Base-by-base conservation (phyloP, 2,797 vertebrate species). In the Amphiprion clarkii region DNA sequence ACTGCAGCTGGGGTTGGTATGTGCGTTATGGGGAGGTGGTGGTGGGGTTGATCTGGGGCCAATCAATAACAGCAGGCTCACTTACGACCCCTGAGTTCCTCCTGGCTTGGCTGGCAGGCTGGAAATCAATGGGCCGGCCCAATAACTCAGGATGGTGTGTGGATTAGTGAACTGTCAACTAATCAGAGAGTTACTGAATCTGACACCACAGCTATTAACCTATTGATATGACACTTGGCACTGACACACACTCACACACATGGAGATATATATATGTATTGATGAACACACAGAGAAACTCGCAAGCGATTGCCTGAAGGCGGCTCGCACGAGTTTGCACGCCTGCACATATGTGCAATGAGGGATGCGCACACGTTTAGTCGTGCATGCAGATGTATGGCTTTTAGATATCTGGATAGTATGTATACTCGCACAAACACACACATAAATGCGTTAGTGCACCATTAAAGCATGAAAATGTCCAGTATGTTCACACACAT, bases 101-200 rank as follows among this genome's bases (percentile, higher is more conserved):
- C 83, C 69, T 74, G 87, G 91, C 89, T 85, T 68, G 86, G 87
- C 89, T 76, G 79, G 74, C 86, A 87, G 86, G 88, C 85, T 90
- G 87, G 91, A 95, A 95, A 96, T 96, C 95, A 94, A 96, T 95
- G 94, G 78, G 72, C 84, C 67, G 73, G 90, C 84, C 93, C 92
- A 93, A 94, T 94, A 94, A 94, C 93, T 95, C 92, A 89, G 90
- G 92, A 88, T 87, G 84, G 82, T 83, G 90, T 94, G 94, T 93
- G 95, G 95, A 96, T 96, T 96, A 96, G 96, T 96, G 95, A 96
- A 96, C 95, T 96, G 95, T 95, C 95, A 96, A 95, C 97, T 97
- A 97, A 97, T 97, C 96, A 97, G 95, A 91, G 95, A 96, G 95
- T 96, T 95, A 96, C 95, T 96, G 96, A 96, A 95, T 80, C 93